These are phyloP conservation scores for Monopis laevigella DNA, from an alignment of 2,888 invertebrate genomes.

Conservation along the genomic window DNA sequence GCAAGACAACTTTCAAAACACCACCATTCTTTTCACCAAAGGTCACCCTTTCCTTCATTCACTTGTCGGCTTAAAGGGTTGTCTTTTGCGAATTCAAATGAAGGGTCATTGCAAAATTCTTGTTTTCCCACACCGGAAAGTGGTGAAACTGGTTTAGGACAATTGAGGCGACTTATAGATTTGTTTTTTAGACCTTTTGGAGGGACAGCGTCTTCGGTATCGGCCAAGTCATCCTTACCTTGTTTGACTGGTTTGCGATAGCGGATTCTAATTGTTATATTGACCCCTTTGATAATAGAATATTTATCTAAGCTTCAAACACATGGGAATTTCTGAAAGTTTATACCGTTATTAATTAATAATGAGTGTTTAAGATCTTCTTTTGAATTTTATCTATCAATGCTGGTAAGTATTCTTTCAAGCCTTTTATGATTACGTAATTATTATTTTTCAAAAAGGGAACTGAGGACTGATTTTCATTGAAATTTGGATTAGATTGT, in stretches of 20 bases:
- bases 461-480: too few species aligned
- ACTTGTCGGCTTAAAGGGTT: constrained; percentile 12
- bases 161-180: constrained; percentile 29
- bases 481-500: too few species aligned
- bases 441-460: too few species aligned
- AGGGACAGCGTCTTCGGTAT: constrained; percentile 28
- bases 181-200: not conserved
- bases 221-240: constrained; percentile 45
- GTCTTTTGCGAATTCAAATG: constrained; percentile 36
- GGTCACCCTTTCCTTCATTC: constrained; percentile 9
- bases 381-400: too few species aligned
- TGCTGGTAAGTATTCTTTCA: too few species aligned
- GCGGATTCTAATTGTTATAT: constrained; percentile 26
- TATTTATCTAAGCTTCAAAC: too few species aligned
- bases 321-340: too few species aligned
- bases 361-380: too few species aligned
- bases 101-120: constrained; percentile 54
- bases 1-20: constrained; percentile 9
- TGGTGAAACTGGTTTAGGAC: constrained; percentile 55
- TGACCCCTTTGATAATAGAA: constrained; percentile 3
- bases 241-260: constrained; percentile 42
- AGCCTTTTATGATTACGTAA: too few species aligned
- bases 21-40: constrained; percentile 2
- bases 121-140: constrained; percentile 47
- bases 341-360: too few species aligned